Evolutionary conservation across 2,797 vertebrate genomes (phyloP).

Genomic region (Acanthurus tractus): DNA sequence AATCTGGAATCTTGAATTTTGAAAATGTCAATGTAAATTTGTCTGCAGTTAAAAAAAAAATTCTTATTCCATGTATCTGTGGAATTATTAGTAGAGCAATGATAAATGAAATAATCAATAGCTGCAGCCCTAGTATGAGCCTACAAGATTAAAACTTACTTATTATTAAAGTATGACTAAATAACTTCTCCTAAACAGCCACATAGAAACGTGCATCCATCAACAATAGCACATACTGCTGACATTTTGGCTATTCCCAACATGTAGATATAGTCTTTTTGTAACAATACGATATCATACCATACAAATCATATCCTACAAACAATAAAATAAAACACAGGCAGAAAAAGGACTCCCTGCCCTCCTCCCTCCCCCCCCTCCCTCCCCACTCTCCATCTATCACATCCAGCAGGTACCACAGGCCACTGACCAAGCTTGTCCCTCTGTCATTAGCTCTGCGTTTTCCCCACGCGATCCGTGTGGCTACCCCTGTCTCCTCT

Average conservation of each 20-base stretch:
- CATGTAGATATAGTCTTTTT: constrained; percentile 1
- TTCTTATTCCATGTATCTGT: too few species aligned
- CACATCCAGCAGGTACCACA: constrained; percentile 94
- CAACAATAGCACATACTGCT: background rate
- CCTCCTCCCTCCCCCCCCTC: constrained; percentile 41
- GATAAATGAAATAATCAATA: too few species aligned
- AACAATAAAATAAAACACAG: constrained; percentile 70
- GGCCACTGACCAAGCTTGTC: constrained; percentile 99
- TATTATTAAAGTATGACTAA: too few species aligned
- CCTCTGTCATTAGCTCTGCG: constrained; percentile 98
- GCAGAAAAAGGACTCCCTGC: constrained; percentile 49
- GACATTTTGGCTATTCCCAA: background rate
- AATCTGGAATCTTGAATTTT: too few species aligned
- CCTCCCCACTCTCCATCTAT: constrained; percentile 98
- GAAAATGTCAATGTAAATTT: too few species aligned
- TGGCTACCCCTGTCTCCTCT: constrained; percentile 99
- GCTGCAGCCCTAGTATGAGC: too few species aligned
- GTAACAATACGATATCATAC: background rate
- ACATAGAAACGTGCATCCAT: background rate
- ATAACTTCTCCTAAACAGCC: background rate
- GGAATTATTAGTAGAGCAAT: too few species aligned
- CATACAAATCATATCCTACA: constrained; percentile 39
- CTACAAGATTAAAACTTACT: too few species aligned
- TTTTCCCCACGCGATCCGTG: constrained; percentile 99
- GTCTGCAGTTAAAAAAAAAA: too few species aligned